Evolutionary conservation across 1,140 invertebrate species (phyloP), one percentile per base, ranked within the genome.

Genomic region (Neotoxoptera formosana): DNA sequence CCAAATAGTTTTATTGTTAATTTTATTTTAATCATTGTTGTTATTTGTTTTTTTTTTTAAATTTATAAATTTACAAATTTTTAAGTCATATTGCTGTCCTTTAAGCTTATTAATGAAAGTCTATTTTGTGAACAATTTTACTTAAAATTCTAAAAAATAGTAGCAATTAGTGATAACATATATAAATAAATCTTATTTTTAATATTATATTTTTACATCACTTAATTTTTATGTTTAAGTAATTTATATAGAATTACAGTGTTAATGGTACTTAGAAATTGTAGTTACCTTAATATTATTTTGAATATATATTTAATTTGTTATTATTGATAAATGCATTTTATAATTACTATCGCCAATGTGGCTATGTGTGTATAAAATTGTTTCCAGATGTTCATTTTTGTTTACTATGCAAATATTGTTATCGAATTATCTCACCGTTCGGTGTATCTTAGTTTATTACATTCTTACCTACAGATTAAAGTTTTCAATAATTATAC

Each of bases 1-100:
- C 89, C 89, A 90, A 60, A 67, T 90, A 60, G 21, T 90, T 67
- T 90, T 67, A 90, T 17, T 90, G 20, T 87, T n/a, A n/a, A n/a
- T 90, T 45, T 60, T 60, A 90, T 90, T 90, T 67, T 30, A 67
- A 45, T 89, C 34, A 89, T 41, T 56, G 53, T 90, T 90, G 14
- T 45, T 90, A 17, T 36, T 56, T 56, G 34, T 56, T 53, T 90
- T 1, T 45, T 17, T 90, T 21, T 53, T 23, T 56, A 14, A 9
- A 56, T 89, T 25, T 89, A 47, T 48, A 20, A n/a, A 84, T 51
- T n/a, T 88, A 89, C 9, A 89, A 41, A 56, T 56, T 8, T 56
- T 89, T 89, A 11, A 41, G 53, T 51, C 2, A 53, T 41, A 56
- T 20, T 67, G 23, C 36, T 47, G n/a, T 45, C 0, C 8, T 90